Evolutionary conservation across 2,888 invertebrate genomes (phyloP).

Genomic region (Muscina levida): DNA sequence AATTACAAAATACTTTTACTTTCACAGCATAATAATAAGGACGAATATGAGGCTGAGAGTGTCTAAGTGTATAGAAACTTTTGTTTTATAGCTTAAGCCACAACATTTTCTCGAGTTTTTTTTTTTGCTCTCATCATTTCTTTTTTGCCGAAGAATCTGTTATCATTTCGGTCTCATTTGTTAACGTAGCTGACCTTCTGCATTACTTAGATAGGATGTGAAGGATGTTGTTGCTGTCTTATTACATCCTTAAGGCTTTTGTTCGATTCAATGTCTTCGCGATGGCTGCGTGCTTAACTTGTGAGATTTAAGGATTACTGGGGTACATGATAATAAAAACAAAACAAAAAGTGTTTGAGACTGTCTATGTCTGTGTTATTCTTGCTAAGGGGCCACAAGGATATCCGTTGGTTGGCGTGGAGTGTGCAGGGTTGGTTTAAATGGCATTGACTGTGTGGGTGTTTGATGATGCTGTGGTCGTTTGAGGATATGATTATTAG

Average conservation of each 20-base stretch:
- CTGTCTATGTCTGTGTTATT: too few species aligned
- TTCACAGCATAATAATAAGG: conserved; percentile 44
- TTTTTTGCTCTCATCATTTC: neutral
- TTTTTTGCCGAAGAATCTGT: conserved; percentile 14
- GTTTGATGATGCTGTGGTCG: neutral
- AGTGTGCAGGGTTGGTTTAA: neutral
- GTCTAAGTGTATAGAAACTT: neutral
- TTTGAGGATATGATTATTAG: conserved; percentile 13
- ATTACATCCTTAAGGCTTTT: conserved; percentile 42
- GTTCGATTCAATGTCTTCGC: conserved; percentile 8
- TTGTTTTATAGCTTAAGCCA: neutral
- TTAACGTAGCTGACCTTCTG: conserved; percentile 49
- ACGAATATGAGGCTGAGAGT: conserved; percentile 13
- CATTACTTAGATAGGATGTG: neutral
- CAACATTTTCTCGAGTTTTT: conserved; percentile 29
- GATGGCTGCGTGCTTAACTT: conserved; percentile 48
- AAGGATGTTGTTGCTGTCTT: conserved; percentile 34
- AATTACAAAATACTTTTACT: conserved; percentile 62
- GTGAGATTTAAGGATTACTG: conserved; percentile 53
- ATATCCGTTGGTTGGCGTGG: neutral
- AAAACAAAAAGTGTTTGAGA: conserved; percentile 7
- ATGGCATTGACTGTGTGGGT: too few species aligned
- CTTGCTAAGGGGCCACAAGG: too few species aligned
- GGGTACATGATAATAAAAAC: conserved; percentile 37
- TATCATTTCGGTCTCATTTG: conserved; percentile 40